phyloP scores from a whole-genome alignment of 2,113 vertebrate genomes.

The Gallinago media region DNA sequence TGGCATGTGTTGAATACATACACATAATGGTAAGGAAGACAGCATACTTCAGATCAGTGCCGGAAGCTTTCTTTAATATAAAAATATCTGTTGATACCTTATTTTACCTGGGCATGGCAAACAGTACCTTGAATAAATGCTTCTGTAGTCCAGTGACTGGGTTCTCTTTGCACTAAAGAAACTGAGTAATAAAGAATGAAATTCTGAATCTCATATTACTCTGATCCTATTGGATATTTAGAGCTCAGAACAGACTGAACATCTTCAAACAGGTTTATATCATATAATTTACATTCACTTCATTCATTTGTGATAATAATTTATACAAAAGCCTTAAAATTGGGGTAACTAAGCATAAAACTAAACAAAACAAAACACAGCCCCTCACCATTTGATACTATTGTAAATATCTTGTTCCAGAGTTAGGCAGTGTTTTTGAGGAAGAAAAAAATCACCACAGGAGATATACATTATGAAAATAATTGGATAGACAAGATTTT shows the following conservation, averaged over 20 bases:
- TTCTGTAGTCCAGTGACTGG: background rate
- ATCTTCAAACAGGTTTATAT: background rate
- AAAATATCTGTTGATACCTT: background rate
- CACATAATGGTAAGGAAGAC: background rate
- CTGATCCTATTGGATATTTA: background rate
- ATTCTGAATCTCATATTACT: background rate
- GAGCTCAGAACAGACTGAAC: background rate
- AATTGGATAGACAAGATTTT: background rate
- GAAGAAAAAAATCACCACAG: background rate
- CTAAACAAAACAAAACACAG: background rate
- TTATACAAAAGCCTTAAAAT: constrained; percentile 8
- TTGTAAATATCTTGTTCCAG: background rate
- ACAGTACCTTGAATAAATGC: background rate
- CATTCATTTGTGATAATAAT: background rate
- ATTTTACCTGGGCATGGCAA: background rate
- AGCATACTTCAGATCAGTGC: background rate
- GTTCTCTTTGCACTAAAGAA: background rate
- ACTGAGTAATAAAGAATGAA: background rate
- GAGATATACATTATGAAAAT: background rate
- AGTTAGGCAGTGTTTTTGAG: background rate
- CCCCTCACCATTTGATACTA: background rate
- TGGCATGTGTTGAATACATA: background rate
- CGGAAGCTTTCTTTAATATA: background rate
- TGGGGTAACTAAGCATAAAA: background rate
- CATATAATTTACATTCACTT: background rate